Evolutionary conservation across 2,113 vertebrate genomes (phyloP).

Genomic region (Mormyrus lacerda): DNA sequence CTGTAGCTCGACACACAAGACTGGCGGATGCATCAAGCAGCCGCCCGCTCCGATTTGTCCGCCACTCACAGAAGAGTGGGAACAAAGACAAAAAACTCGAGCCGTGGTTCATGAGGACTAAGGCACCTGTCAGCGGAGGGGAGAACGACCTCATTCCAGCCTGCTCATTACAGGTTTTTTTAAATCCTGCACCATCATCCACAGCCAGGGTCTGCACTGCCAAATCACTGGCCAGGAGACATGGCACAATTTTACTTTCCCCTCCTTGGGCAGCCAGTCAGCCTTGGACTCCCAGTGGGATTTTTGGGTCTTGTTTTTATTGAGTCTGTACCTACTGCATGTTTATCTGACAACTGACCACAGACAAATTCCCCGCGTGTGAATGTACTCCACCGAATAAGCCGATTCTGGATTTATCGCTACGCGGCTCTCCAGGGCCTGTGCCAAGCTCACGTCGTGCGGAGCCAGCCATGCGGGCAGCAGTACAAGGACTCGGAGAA

Average conservation of each 20-base stretch:
- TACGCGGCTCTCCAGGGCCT: not conserved
- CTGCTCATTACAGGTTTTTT: not conserved
- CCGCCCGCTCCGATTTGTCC: not conserved
- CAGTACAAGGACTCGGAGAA: not conserved
- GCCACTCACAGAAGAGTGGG: not conserved
- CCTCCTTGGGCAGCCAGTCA: not conserved
- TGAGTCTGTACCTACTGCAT: not conserved
- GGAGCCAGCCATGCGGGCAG: not conserved
- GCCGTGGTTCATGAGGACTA: not conserved
- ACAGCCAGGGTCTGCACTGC: not conserved
- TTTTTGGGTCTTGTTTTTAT: not conserved
- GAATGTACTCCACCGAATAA: not conserved
- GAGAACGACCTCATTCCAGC: slow-evolving; percentile 11
- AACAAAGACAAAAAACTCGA: not conserved
- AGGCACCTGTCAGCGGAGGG: not conserved
- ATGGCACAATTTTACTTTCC: not conserved
- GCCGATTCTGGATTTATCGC: not conserved
- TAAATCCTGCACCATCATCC: not conserved
- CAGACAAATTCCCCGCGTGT: not conserved
- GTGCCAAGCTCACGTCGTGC: not conserved
- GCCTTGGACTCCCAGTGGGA: not conserved
- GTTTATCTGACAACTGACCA: not conserved
- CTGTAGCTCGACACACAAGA: not conserved
- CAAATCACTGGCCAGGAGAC: not conserved
- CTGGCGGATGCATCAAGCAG: not conserved